A percentile compares a stretch with the other conserved stretches of the same genome.
Conservation (phyloP, 2,113 vertebrate species). For the Chamaetylas fuelleborni region DNA sequence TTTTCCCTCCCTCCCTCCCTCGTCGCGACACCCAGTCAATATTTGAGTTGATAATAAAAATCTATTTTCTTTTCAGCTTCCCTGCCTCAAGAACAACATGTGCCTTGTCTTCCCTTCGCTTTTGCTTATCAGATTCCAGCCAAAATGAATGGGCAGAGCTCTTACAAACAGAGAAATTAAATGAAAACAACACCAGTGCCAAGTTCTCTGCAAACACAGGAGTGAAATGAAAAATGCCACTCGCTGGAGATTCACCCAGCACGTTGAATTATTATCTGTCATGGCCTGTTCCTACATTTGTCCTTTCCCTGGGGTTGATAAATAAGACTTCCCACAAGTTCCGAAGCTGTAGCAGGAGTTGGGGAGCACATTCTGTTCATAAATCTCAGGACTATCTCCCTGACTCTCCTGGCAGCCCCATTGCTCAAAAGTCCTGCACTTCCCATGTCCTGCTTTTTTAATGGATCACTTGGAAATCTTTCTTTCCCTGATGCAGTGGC, state of each 20-base stretch:
- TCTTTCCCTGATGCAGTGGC: not conserved
- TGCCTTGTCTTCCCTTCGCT: conserved; percentile 9
- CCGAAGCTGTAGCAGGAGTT: conserved; percentile 41
- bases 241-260: conserved; percentile 33
- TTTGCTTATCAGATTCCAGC: conserved; percentile 62
- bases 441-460: not conserved
- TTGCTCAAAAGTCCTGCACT: conserved; percentile 13
- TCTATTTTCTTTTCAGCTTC: conserved; percentile 23
- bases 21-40: conserved; percentile 13
- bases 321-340: conserved; percentile 60
- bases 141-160: conserved; percentile 62
- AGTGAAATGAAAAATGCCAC: conserved; percentile 63
- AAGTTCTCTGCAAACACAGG: conserved; percentile 63
- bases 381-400: conserved; percentile 46
- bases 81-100: conserved; percentile 41
- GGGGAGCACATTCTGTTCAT: conserved; percentile 30
- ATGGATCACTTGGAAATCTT: not conserved
- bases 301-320: conserved; percentile 58
- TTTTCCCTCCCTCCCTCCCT: not conserved
- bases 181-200: conserved; percentile 61
- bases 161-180: conserved; percentile 68
- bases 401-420: conserved; percentile 47
- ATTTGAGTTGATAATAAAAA: conserved; percentile 63
- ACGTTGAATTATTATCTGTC: conserved; percentile 62
- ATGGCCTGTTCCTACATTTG: conserved; percentile 48